These are phyloP conservation scores for Glaucopsyche alexis DNA, from an alignment of 2,888 invertebrate genomes.

Conservation along the genomic window DNA sequence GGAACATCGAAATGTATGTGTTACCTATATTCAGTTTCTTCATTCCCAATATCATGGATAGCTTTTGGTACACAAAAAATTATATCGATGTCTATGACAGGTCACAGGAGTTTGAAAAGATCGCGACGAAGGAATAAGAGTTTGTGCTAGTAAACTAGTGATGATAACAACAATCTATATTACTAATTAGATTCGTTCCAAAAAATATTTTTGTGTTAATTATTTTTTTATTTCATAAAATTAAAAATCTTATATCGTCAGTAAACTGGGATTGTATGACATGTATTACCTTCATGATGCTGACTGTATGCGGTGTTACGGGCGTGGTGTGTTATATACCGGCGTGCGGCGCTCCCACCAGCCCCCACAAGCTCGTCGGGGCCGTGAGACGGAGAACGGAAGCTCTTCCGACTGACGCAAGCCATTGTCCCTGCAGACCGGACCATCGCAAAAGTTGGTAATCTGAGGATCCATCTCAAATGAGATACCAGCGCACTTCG, in stretches of 20 bases:
- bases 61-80: neutral
- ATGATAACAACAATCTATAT: no score
- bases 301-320: constrained; percentile 68
- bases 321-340: constrained; percentile 67
- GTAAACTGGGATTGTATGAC: neutral
- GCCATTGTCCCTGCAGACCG: constrained; percentile 60
- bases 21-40: neutral
- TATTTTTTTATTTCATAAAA: no score
- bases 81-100: no score
- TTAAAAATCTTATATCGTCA: no score
- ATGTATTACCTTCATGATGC: constrained; percentile 72
- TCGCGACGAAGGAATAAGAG: no score
- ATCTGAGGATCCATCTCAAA: no score
- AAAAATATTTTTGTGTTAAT: neutral
- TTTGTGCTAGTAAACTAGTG: no score
- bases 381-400: constrained; percentile 64
- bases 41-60: neutral
- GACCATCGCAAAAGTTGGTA: constrained; percentile 32
- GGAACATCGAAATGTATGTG: constrained; percentile 34
- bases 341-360: constrained; percentile 66
- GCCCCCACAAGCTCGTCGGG: constrained; percentile 45
- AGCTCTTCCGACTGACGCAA: constrained; percentile 68
- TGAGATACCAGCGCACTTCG: no score
- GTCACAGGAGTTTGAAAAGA: no score
- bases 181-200: no score